Evolutionary conservation across 2,113 vertebrate genomes (phyloP), one percentile per base, ranked within the genome.

Genomic region (Myiagra hebetior): DNA sequence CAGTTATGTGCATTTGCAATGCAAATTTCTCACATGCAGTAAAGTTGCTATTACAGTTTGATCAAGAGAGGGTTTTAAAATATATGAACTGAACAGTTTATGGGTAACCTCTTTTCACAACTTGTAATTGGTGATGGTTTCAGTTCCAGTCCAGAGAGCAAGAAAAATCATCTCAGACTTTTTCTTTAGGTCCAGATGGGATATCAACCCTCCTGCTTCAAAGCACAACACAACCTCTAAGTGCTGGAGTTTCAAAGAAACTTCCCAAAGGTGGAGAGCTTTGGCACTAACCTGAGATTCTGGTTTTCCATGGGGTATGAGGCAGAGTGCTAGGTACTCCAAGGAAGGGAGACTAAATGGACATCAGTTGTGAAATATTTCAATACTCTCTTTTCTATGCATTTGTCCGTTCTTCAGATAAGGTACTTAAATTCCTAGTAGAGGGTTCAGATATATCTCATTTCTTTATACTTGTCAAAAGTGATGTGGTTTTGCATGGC

Each of bases 1-100:
- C 33, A 49, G 73, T 47, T 67, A 59, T 7, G 18, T 57, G 26
- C 16, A 93, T 97, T 96, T 97, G 87, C 93, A 96, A 93, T 87
- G 89, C 91, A 96, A 79, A 95, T 96, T 82, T 89, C 49, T 85
- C 49, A 82, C 84, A 92, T 33, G 47, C 65, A 67, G 9, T 89
- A 55, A 87, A 85, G 60, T 87, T 89, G 56, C 26, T 82, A 46
- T 94, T 93, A 79, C 22, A 42, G 50, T 87, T 89, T 96, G 87
- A 87, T 91, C 65, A 82, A 85, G 57, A 82, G 31, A 82, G 50
- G 21, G 56, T 60, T 95, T 84, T 84, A 95, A 92, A 91, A 91
- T 81, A 91, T 35, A 79, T 60, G 44, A 96, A 85, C 77, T 39
- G 22, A 91, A 64, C n/a, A 8, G 47, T 87, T 82, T 91, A 65